phyloP scores from a whole-genome alignment of 2,888 invertebrate genomes.

The Tenthredo livida region DNA sequence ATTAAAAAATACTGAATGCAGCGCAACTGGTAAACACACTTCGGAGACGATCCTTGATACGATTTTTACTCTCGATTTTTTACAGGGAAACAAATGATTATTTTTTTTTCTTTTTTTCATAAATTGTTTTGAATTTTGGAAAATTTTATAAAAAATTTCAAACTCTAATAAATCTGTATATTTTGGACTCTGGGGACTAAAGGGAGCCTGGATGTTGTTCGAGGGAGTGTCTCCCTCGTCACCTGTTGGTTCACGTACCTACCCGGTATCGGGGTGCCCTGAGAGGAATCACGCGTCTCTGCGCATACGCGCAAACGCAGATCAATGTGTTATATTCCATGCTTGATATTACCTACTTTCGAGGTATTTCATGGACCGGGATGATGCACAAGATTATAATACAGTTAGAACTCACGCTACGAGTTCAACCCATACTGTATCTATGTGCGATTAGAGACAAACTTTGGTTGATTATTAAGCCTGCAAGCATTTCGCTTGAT shows the following conservation, averaged over 20 bases:
- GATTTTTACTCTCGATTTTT: too few relatives aligned
- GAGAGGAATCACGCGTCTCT: slow-evolving; percentile 54
- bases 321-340: slow-evolving; percentile 73
- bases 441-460: too few relatives aligned
- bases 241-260: slow-evolving; percentile 74
- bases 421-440: too few relatives aligned
- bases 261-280: slow-evolving; percentile 66
- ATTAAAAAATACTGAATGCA: background rate
- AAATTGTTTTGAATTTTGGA: background rate
- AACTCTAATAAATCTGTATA: slow-evolving; percentile 5
- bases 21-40: slow-evolving; percentile 2
- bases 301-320: slow-evolving; percentile 70
- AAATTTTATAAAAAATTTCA: background rate
- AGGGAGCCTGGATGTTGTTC: slow-evolving; percentile 62
- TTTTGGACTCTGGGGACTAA: slow-evolving; percentile 55
- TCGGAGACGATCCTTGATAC: background rate
- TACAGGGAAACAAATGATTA: too few relatives aligned
- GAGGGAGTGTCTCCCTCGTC: slow-evolving; percentile 75
- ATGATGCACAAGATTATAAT: slow-evolving; percentile 10
- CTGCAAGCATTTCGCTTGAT: too few relatives aligned
- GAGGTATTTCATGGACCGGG: slow-evolving; percentile 7
- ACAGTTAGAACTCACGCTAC: background rate
- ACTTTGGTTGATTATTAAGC: too few relatives aligned
- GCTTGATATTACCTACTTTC: slow-evolving; percentile 7
- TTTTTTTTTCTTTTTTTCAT: too few relatives aligned